A percentile compares a stretch with the other conserved stretches of the same genome.
phyloP scores from a whole-genome alignment of 2,888 invertebrate genomes.

The Invenusta paracnida region DNA sequence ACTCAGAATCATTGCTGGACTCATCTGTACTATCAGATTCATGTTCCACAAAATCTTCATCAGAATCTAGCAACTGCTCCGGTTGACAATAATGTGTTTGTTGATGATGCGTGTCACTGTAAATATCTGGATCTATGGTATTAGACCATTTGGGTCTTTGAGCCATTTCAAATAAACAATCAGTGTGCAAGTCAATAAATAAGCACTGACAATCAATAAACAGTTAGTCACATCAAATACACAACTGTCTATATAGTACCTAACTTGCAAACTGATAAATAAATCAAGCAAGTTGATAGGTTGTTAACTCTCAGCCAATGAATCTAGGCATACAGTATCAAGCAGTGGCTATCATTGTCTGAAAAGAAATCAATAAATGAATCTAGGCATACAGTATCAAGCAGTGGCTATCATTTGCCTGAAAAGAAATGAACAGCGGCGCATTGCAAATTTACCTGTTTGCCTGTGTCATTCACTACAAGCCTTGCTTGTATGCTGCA shows the following conservation, averaged over 20 bases:
- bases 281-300: slow-evolving; percentile 15
- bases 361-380: background rate
- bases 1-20: slow-evolving; percentile 22
- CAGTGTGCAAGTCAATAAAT: slow-evolving; percentile 26
- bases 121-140: slow-evolving; percentile 14
- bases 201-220: background rate
- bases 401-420: background rate
- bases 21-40: background rate
- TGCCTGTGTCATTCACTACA: slow-evolving; percentile 21
- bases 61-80: slow-evolving; percentile 13
- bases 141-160: slow-evolving; percentile 23
- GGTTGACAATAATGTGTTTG: slow-evolving; percentile 8
- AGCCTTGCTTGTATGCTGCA: background rate
- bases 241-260: slow-evolving; percentile 25
- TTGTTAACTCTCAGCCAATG: slow-evolving; percentile 18
- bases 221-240: background rate
- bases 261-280: slow-evolving; percentile 22
- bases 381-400: slow-evolving; percentile 21
- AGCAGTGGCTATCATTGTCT: slow-evolving; percentile 23
- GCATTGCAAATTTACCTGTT: slow-evolving; percentile 15
- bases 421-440: slow-evolving; percentile 4
- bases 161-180: slow-evolving; percentile 21
- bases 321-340: slow-evolving; percentile 21
- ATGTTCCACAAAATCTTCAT: slow-evolving; percentile 10
- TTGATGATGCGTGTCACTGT: background rate